phyloP scores from a whole-genome alignment of 2,888 invertebrate genomes.

The Unio delphinus region DNA sequence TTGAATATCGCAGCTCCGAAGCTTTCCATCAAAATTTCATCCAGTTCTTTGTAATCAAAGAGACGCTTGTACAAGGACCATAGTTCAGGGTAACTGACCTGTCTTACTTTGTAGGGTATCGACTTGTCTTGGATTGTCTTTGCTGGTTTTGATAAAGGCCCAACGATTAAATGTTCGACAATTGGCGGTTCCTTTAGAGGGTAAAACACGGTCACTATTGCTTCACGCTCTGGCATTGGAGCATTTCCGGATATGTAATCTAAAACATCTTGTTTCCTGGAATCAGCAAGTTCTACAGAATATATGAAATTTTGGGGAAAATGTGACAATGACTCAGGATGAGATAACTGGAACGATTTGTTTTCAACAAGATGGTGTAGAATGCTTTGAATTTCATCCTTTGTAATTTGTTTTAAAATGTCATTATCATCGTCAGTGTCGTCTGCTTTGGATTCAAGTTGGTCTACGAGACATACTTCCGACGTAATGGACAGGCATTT shows the following conservation, averaged over 20 bases:
- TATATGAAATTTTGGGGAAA: neutral
- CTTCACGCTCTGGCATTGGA: constrained; percentile 43
- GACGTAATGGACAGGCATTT: too few species aligned
- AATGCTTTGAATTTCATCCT: too few species aligned
- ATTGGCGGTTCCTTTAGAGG: constrained; percentile 45
- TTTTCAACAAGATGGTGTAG: too few species aligned
- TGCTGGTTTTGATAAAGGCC: constrained; percentile 48
- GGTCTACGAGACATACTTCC: too few species aligned
- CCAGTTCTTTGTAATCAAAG: constrained; percentile 26
- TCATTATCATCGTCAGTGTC: too few species aligned
- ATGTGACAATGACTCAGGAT: too few species aligned
- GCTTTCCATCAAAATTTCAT: constrained; percentile 47
- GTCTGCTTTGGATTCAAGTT: too few species aligned
- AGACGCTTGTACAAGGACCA: too few species aligned
- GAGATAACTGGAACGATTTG: too few species aligned
- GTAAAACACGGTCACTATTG: constrained; percentile 50
- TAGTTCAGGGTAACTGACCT: constrained; percentile 40
- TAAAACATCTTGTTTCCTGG: constrained; percentile 35
- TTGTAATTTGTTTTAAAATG: too few species aligned
- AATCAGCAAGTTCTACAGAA: constrained; percentile 26
- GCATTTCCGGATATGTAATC: constrained; percentile 27
- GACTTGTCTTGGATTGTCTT: constrained; percentile 27
- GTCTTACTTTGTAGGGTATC: constrained; percentile 45
- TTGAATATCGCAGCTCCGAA: constrained; percentile 46
- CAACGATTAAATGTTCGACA: constrained; percentile 54